phyloP scores from a whole-genome alignment of 2,888 invertebrate genomes.

The Octodonta nipae region DNA sequence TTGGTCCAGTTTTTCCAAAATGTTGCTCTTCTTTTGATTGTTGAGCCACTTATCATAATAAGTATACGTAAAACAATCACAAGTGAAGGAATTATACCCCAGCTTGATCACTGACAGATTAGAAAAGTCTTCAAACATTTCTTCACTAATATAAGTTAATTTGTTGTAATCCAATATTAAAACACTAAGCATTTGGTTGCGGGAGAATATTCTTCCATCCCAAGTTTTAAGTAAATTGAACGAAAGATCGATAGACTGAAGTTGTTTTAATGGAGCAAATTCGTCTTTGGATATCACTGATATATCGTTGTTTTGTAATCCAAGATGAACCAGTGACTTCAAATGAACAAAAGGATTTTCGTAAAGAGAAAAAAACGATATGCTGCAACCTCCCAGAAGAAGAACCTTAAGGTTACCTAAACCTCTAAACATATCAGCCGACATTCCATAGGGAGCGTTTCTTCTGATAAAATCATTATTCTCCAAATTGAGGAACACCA shows the following conservation, averaged over 20 bases:
- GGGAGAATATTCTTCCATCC: conserved; percentile 39
- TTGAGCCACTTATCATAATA: not conserved
- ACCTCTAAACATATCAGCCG: conserved; percentile 37
- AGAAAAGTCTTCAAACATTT: conserved; percentile 45
- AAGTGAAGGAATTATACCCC: conserved; percentile 42
- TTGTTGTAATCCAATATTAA: conserved; percentile 42
- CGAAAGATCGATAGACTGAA: conserved; percentile 40
- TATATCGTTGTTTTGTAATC: conserved; percentile 40
- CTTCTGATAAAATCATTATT: conserved; percentile 38
- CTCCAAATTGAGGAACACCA: conserved; percentile 41
- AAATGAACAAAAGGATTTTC: conserved; percentile 41
- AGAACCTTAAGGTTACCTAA: conserved; percentile 39
- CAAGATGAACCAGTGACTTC: conserved; percentile 39
- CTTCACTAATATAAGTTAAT: conserved; percentile 40
- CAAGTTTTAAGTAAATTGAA: conserved; percentile 41
- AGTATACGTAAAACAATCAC: conserved; percentile 42
- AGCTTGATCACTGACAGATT: conserved; percentile 38
- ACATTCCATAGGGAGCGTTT: conserved; percentile 10
- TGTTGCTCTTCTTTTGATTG: not conserved
- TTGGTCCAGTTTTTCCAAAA: not conserved
- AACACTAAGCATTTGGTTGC: conserved; percentile 34
- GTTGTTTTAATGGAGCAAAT: conserved; percentile 35
- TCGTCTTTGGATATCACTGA: conserved; percentile 35
- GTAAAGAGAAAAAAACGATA: conserved; percentile 33
- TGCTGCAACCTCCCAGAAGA: conserved; percentile 40